Evolutionary conservation across 2,888 invertebrate species (phyloP).

Genomic region (Flexamia atlantica): DNA sequence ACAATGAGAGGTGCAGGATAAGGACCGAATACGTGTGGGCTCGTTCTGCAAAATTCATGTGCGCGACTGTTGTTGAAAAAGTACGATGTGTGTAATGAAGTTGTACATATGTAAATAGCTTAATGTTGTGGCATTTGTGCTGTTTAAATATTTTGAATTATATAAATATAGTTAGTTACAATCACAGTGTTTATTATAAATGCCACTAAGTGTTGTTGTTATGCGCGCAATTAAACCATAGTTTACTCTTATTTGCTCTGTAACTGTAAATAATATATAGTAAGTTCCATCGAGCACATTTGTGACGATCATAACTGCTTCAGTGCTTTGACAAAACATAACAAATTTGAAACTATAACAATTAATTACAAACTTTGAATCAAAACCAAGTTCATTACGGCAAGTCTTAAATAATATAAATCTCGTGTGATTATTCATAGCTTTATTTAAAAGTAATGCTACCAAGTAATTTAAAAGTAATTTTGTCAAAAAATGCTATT

Average conservation of each 20-base stretch:
- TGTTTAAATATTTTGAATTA: slow-evolving; percentile 45
- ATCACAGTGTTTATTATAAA: slow-evolving; percentile 40
- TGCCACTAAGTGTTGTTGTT: slow-evolving; percentile 53
- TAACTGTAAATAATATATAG: background rate
- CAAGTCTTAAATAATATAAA: background rate
- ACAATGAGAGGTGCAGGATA: background rate
- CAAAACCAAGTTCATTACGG: background rate
- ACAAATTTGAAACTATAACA: background rate
- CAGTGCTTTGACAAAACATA: background rate
- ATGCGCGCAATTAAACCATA: slow-evolving; percentile 10
- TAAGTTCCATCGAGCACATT: background rate
- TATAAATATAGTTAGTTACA: slow-evolving; percentile 22
- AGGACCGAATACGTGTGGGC: background rate
- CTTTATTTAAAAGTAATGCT: background rate
- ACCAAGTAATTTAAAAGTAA: no score
- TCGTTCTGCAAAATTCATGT: background rate
- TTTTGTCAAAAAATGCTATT: no score
- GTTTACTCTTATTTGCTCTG: slow-evolving; percentile 16
- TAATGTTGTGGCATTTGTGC: slow-evolving; percentile 11
- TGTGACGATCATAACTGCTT: background rate
- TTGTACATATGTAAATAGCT: slow-evolving; percentile 34
- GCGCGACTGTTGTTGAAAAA: background rate
- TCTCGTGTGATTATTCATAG: background rate
- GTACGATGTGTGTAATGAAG: background rate
- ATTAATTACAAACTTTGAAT: background rate